These are phyloP conservation scores for Achlya flavicornis DNA, from an alignment of 2,888 invertebrate species.

Conservation along the genomic window DNA sequence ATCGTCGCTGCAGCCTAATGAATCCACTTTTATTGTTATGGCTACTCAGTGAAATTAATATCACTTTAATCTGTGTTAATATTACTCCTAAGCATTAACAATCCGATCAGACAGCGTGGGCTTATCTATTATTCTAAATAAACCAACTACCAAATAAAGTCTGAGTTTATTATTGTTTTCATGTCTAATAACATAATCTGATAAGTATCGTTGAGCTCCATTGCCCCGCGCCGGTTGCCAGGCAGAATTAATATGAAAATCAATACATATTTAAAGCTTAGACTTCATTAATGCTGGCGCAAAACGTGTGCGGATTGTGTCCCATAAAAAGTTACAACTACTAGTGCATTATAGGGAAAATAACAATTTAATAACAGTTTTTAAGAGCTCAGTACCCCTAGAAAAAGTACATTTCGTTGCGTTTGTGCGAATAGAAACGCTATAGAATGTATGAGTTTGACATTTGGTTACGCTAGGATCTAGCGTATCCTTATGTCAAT, in stretches of 20 bases:
- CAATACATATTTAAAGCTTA: slow-evolving; percentile 23
- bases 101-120: not conserved
- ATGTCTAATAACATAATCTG: slow-evolving; percentile 11
- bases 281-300: not conserved
- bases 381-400: too few relatives aligned
- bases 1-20: too few relatives aligned
- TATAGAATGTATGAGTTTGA: too few relatives aligned
- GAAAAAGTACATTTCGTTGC: too few relatives aligned
- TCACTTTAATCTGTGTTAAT: too few relatives aligned
- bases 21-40: not conserved
- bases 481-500: too few relatives aligned
- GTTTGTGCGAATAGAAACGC: too few relatives aligned
- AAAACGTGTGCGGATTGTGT: too few relatives aligned
- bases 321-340: too few relatives aligned
- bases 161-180: not conserved
- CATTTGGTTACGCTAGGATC: too few relatives aligned
- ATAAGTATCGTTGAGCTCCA: slow-evolving; percentile 19
- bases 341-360: too few relatives aligned
- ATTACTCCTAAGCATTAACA: not conserved
- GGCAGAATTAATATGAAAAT: slow-evolving; percentile 34
- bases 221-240: slow-evolving; percentile 19
- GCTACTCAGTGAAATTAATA: not conserved
- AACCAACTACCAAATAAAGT: not conserved
- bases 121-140: not conserved
- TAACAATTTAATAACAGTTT: too few relatives aligned